A percentile compares a stretch with the other conserved stretches of the same genome.
Conservation (phyloP, 2,113 vertebrate species). For the Panthera leo region DNA sequence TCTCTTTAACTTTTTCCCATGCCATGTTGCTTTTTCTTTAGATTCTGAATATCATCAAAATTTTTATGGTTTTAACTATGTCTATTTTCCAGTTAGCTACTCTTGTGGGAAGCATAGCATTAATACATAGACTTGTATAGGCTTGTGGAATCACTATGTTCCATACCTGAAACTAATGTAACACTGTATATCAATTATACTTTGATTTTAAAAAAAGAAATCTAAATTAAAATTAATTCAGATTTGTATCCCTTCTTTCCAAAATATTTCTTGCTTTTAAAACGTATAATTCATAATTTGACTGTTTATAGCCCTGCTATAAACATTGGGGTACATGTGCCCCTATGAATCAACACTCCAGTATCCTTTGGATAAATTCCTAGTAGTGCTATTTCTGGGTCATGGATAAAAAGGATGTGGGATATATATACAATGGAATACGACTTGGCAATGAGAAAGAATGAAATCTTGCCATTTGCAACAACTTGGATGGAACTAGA, state of each 20-base stretch:
- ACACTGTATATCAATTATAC: background rate
- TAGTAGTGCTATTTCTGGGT: no score
- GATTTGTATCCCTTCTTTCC: background rate
- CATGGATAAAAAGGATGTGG: no score
- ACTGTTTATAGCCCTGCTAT: no score
- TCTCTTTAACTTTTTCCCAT: background rate
- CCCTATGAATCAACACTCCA: no score
- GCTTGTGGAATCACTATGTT: background rate
- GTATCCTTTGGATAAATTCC: no score
- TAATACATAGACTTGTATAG: background rate
- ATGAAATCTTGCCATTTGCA: no score
- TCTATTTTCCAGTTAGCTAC: background rate
- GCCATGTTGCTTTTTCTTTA: background rate
- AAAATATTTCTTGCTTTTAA: background rate
- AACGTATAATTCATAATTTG: no score
- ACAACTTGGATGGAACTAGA: no score
- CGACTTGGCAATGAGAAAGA: no score
- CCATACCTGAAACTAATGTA: background rate
- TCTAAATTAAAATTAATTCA: background rate
- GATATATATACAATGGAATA: no score
- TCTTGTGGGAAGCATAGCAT: background rate
- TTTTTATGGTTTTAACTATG: background rate
- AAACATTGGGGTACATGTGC: no score
- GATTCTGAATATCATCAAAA: background rate
- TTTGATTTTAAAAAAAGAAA: background rate